Conservation (phyloP, 1,140 invertebrate genomes). For the Lucilia sericata region DNA sequence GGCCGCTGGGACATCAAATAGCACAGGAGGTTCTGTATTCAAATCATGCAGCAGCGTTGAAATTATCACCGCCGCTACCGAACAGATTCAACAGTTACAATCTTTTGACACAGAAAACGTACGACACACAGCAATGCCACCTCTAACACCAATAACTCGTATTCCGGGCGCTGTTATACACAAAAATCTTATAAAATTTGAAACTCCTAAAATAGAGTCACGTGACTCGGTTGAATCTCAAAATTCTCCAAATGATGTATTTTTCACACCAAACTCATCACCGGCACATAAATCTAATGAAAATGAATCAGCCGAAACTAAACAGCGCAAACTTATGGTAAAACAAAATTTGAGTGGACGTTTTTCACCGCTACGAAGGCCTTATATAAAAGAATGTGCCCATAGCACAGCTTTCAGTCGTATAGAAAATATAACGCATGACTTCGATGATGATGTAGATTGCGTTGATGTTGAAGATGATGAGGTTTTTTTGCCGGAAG, state of each 20-base stretch:
- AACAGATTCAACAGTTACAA: conserved; percentile 44
- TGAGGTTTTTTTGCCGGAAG: conserved; percentile 54
- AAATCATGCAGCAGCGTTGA: conserved; percentile 64
- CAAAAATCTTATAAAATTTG: conserved; percentile 63
- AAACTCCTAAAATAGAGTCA: conserved; percentile 54
- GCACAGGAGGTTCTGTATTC: conserved; percentile 56
- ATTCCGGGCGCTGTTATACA: conserved; percentile 54
- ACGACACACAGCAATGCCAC: conserved; percentile 48
- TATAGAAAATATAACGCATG: conserved; percentile 50
- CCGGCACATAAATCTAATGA: conserved; percentile 37
- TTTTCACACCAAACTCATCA: conserved; percentile 58
- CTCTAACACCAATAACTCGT: conserved; percentile 58
- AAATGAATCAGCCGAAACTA: not conserved
- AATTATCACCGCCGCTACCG: conserved; percentile 56
- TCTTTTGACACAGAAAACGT: not conserved
- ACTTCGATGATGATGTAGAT: not conserved
- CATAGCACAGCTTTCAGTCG: conserved; percentile 51
- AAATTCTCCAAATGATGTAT: conserved; percentile 53
- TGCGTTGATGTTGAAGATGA: conserved; percentile 50
- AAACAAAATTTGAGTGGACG: conserved; percentile 53
- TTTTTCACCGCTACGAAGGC: conserved; percentile 52
- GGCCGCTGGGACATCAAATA: conserved; percentile 28
- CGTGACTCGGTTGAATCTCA: conserved; percentile 8
- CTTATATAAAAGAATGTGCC: conserved; percentile 53
- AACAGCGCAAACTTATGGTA: conserved; percentile 48